These are phyloP conservation scores for Aphidoletes aphidimyza DNA, from an alignment of 2,888 invertebrate genomes.

Conservation along the genomic window DNA sequence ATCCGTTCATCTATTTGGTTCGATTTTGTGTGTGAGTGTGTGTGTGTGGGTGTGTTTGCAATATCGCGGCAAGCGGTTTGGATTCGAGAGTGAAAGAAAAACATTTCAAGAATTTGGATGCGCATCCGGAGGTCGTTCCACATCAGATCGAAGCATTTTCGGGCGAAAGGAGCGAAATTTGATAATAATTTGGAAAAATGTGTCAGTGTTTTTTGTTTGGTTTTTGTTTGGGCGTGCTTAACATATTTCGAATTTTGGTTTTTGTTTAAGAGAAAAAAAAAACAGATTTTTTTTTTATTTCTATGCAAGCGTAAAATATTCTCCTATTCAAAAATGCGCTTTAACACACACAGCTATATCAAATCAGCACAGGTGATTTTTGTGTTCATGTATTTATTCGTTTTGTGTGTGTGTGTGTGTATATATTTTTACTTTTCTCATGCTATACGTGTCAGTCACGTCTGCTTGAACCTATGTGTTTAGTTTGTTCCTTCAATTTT, in stretches of 20 bases:
- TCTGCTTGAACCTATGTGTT: background rate
- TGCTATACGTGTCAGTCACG: constrained; percentile 1
- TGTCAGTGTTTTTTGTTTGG: constrained; percentile 34
- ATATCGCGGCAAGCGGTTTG: too few species aligned
- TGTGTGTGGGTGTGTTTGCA: background rate
- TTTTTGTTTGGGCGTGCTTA: constrained; percentile 27
- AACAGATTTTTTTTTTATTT: background rate
- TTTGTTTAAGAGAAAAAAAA: background rate
- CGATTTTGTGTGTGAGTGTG: background rate
- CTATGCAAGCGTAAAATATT: background rate
- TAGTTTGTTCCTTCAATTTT: background rate
- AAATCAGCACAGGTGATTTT: constrained; percentile 32
- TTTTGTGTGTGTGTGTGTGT: background rate
- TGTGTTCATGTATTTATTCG: background rate
- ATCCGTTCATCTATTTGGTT: constrained; percentile 58
- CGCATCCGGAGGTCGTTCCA: too few species aligned
- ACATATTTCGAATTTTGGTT: constrained; percentile 10
- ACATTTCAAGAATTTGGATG: too few species aligned
- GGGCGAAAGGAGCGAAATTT: background rate
- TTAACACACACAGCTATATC: constrained; percentile 1
- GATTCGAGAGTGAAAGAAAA: too few species aligned
- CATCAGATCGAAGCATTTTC: background rate
- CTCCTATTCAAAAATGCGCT: constrained; percentile 31
- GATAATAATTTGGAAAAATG: constrained; percentile 46
- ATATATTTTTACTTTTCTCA: background rate